Evolutionary conservation across 2,797 vertebrate genomes (phyloP), one percentile per base, ranked within the genome.

Genomic region (Manis crassicaudata): DNA sequence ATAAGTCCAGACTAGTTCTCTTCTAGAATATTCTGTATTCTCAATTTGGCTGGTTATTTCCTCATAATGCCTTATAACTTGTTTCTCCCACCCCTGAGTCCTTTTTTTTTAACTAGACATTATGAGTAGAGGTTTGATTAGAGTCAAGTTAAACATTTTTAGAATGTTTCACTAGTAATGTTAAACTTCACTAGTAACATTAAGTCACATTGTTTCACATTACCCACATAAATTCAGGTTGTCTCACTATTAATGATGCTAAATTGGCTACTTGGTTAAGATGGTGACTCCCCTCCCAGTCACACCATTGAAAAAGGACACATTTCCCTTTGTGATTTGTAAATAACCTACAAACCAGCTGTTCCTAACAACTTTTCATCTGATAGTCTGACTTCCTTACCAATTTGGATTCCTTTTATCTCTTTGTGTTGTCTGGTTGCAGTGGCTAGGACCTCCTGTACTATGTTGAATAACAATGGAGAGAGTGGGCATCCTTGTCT

Each of bases 71-170:
- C 56, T 84, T 85, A 40, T 80, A 54, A 80, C 46, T 62, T 91
- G 35, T 65, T 87, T 84, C 21, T 84, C 65, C 10, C 46, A 56
- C 56, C 7, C 16, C 43, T 35, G n/a, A 14, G 17, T 56, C 62
- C 70, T 40, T 50, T 0, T 56, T 72, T 81, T 40, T 50, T 0
- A 54, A 76, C 32, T 54, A 54, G 6, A 62, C 2, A 12, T 76
- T 82, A n/a, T 46, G 4, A 17, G 8, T 76, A 76, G 56, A 70
- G 12, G 65, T 92, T 83, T 65, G 32, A 52, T 92, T 92, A 58
- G 37, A 94, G n/a, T 77, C 8, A 82, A 52, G 43, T 82, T 87
- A 56, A 79, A 88, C 52, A 77, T 65, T 92, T 88, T 84, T 88
- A 63, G 63, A 83, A 40, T 86, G 56, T 17, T 88, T 94, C 35